Conservation (phyloP, 2,113 vertebrate species). For the Crotophaga sulcirostris region DNA sequence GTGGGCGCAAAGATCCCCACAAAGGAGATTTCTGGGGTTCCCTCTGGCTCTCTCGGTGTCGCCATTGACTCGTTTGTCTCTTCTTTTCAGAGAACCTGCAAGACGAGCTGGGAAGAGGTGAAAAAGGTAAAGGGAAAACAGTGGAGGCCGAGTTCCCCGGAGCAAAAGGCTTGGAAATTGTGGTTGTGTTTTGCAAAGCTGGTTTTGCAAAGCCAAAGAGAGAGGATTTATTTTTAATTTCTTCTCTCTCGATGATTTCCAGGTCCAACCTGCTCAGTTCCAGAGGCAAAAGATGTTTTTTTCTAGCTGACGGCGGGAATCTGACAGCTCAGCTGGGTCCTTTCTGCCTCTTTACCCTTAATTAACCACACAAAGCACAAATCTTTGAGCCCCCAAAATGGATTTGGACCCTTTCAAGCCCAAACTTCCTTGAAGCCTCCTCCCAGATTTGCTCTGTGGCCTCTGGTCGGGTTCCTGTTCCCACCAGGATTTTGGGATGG, state of each 20-base stretch:
- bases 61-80: background rate
- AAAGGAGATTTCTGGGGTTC: too few relatives aligned
- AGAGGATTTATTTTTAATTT: background rate
- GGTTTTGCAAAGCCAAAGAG: background rate
- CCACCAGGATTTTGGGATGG: background rate
- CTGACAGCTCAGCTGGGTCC: background rate
- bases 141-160: fast-evolving
- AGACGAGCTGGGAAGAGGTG: slow-evolving; percentile 76
- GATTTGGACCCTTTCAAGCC: background rate
- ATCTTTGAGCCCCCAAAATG: background rate
- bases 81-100: slow-evolving; percentile 69
- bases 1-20: fast-evolving
- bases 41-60: fast-evolving
- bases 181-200: background rate
- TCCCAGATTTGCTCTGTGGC: background rate
- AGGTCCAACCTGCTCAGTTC: background rate
- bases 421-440: fast-evolving
- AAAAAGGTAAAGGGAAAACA: slow-evolving; percentile 70
- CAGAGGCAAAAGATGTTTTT: slow-evolving; percentile 6
- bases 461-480: background rate
- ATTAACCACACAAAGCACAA: background rate
- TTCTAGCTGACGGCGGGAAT: slow-evolving; percentile 16
- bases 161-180: background rate
- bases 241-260: background rate
- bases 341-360: background rate